A percentile compares a stretch with the other conserved stretches of the same genome.
Conservation (phyloP, 2,888 invertebrate genomes). For the Ganaspis brasiliensis region DNA sequence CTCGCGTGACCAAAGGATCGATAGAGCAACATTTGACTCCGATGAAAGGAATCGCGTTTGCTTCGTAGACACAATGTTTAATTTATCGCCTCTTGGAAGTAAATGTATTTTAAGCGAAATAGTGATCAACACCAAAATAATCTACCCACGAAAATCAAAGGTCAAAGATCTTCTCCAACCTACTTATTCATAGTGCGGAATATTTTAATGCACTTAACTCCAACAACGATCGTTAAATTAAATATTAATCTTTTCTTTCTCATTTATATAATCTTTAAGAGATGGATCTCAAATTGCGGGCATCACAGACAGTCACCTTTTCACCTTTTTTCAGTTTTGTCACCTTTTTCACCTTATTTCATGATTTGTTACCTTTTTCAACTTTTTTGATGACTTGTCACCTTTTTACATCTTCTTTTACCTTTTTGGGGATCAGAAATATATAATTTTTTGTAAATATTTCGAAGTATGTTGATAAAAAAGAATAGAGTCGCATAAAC, state of each 20-base stretch:
- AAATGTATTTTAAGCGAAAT: slow-evolving; percentile 31
- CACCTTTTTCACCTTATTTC: too few species aligned
- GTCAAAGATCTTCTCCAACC: slow-evolving; percentile 23
- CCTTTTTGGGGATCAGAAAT: too few species aligned
- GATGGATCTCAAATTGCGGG: too few species aligned
- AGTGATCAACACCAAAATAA: slow-evolving; percentile 34
- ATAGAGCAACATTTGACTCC: slow-evolving; percentile 33
- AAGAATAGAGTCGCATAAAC: too few species aligned
- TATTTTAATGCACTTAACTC: neutral
- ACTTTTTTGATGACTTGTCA: too few species aligned
- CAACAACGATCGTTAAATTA: neutral
- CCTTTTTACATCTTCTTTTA: too few species aligned
- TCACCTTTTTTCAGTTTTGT: too few species aligned
- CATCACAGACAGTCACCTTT: too few species aligned
- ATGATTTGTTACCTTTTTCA: too few species aligned
- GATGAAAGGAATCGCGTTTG: slow-evolving; percentile 25
- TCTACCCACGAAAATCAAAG: slow-evolving; percentile 24
- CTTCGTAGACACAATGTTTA: slow-evolving; percentile 19
- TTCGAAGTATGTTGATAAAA: too few species aligned
- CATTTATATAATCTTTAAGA: too few species aligned
- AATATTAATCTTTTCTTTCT: neutral
- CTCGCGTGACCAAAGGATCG: slow-evolving; percentile 33
- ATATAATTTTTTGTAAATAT: too few species aligned
- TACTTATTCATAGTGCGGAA: slow-evolving; percentile 1
- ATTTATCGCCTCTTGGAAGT: slow-evolving; percentile 34